phyloP scores from a whole-genome alignment of 1,140 invertebrate species.

The Palaemon carinicauda region DNA sequence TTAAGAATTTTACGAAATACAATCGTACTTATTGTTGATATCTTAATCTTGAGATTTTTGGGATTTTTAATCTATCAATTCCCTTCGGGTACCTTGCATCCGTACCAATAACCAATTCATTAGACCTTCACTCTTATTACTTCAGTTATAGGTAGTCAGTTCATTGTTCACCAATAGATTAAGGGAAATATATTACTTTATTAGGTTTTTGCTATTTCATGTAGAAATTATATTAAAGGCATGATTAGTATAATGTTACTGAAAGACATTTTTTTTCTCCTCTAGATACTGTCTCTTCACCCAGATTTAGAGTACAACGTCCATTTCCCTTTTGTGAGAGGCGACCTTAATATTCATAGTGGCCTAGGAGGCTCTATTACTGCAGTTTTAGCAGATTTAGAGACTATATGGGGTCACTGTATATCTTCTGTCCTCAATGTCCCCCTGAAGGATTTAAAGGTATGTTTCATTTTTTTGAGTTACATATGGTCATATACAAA shows the following conservation, averaged over 20 bases:
- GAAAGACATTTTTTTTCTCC: background rate
- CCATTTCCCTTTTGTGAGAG: conserved; percentile 87
- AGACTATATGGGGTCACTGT: conserved; percentile 86
- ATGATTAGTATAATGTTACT: background rate
- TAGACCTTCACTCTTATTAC: too few relatives aligned
- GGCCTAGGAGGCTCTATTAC: conserved; percentile 85
- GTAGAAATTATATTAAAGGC: background rate
- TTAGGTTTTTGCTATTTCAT: background rate
- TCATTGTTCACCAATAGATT: too few relatives aligned
- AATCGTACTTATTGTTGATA: too few relatives aligned
- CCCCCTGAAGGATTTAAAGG: conserved; percentile 77
- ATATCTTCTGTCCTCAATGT: conserved; percentile 80
- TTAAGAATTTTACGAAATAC: too few relatives aligned
- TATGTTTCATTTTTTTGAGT: conserved; percentile 58
- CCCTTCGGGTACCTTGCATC: too few relatives aligned
- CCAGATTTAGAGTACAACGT: conserved; percentile 81
- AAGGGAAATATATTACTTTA: too few relatives aligned
- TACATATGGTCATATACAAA: background rate
- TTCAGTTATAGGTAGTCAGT: too few relatives aligned
- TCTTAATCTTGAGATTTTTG: too few relatives aligned
- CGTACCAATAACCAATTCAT: too few relatives aligned
- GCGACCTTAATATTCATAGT: conserved; percentile 85
- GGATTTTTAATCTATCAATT: too few relatives aligned
- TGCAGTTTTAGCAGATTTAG: conserved; percentile 82
- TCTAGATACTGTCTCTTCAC: conserved; percentile 75